These are phyloP conservation scores for Prionailurus bengalensis DNA, from an alignment of 2,113 vertebrate genomes.

Conservation along the genomic window DNA sequence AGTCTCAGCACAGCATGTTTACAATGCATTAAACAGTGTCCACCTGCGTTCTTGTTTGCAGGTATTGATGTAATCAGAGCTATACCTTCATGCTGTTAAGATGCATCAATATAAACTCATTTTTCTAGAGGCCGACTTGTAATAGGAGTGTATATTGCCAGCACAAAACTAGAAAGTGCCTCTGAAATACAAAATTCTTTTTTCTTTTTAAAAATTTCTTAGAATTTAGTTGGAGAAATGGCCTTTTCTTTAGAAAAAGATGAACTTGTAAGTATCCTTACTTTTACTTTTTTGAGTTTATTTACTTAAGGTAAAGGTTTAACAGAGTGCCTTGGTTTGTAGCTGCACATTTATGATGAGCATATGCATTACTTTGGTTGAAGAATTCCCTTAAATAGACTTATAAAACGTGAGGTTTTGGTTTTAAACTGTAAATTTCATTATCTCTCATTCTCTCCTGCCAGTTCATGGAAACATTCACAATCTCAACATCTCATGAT, in stretches of 20 bases:
- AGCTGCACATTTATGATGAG: background rate
- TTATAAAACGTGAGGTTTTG: conserved; percentile 31
- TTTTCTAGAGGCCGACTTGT: background rate
- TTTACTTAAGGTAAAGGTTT: conserved; percentile 9
- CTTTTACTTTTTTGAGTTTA: background rate
- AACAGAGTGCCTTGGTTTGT: background rate
- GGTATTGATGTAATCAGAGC: conserved; percentile 16
- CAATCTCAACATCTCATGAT: conserved; percentile 33
- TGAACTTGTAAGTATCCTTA: background rate
- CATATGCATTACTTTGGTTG: background rate
- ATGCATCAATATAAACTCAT: background rate
- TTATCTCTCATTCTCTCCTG: conserved; percentile 51
- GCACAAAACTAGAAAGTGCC: background rate
- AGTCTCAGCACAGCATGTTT: background rate
- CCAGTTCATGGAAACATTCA: conserved; percentile 13
- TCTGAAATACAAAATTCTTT: conserved; percentile 25
- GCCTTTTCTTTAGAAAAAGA: conserved; percentile 45
- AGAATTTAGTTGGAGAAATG: conserved; percentile 22
- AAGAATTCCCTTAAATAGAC: conserved; percentile 21
- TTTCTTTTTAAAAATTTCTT: conserved; percentile 43
- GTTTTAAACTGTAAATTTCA: conserved; percentile 54
- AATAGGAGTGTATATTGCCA: background rate
- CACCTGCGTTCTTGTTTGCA: conserved; percentile 42
- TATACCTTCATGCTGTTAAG: background rate
- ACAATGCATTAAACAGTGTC: background rate